Evolutionary conservation across 2,113 vertebrate species (phyloP).

Genomic region (Greenwoodochromis staneri): DNA sequence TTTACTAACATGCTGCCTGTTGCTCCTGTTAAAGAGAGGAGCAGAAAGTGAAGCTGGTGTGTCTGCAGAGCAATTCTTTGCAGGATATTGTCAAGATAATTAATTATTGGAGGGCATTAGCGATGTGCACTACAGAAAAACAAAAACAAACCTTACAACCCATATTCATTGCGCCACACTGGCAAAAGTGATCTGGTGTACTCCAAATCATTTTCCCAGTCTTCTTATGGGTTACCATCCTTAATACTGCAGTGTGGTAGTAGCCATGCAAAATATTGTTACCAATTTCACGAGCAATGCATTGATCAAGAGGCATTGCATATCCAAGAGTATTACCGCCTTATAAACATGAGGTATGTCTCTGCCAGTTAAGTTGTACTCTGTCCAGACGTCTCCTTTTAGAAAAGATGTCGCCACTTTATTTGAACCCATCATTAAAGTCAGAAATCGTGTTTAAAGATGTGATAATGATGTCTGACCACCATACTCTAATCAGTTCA

Average conservation of each 20-base stretch:
- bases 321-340: background rate
- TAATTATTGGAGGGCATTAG: background rate
- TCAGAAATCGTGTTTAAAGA: background rate
- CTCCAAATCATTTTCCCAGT: background rate
- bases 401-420: background rate
- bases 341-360: background rate
- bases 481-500: background rate
- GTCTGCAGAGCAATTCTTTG: background rate
- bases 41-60: background rate
- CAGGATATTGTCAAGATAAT: background rate
- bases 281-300: background rate
- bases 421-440: background rate
- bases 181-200: background rate
- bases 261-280: background rate
- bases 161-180: background rate
- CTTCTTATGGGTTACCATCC: background rate
- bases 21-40: conserved; percentile 55
- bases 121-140: background rate
- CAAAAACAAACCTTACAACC: background rate
- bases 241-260: background rate
- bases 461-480: background rate
- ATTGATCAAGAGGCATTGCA: background rate
- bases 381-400: background rate
- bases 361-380: background rate
- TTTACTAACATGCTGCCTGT: conserved; percentile 85